Conservation (phyloP, 2,888 invertebrate genomes). For the Cactoblastis cactorum region DNA sequence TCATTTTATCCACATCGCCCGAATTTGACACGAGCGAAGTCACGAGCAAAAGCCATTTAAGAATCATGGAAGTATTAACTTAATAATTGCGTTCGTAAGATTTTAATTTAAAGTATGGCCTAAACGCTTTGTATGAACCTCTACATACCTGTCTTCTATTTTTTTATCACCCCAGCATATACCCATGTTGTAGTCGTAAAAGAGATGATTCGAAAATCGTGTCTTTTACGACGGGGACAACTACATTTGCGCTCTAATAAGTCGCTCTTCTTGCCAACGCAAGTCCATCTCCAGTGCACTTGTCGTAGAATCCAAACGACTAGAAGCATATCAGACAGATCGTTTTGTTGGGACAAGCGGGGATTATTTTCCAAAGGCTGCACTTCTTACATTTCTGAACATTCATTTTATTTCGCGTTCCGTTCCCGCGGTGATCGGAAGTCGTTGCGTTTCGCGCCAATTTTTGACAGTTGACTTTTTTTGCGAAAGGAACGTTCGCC, state of each 20-base stretch:
- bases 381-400: conserved; percentile 60
- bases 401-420: conserved; percentile 60
- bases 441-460: conserved; percentile 45
- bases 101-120: too few species aligned
- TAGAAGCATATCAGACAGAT: conserved; percentile 29
- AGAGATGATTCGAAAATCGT: too few species aligned
- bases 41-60: too few species aligned
- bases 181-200: too few species aligned
- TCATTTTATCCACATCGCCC: too few species aligned
- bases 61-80: too few species aligned
- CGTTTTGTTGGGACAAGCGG: conserved; percentile 45
- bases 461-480: conserved; percentile 40
- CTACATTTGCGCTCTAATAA: conserved; percentile 64
- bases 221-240: conserved; percentile 24
- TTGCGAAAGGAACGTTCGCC: conserved; percentile 25
- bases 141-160: too few species aligned
- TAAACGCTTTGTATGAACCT: too few species aligned
- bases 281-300: conserved; percentile 24
- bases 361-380: conserved; percentile 71
- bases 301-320: conserved; percentile 36
- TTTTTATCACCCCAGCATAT: conserved; percentile 1
- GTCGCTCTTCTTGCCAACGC: conserved; percentile 29
- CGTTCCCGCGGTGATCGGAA: conserved; percentile 59
- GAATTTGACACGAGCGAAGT: too few species aligned
- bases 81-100: too few species aligned